These are phyloP conservation scores for Myathropa florea DNA, from an alignment of 2,888 invertebrate species.

Conservation along the genomic window DNA sequence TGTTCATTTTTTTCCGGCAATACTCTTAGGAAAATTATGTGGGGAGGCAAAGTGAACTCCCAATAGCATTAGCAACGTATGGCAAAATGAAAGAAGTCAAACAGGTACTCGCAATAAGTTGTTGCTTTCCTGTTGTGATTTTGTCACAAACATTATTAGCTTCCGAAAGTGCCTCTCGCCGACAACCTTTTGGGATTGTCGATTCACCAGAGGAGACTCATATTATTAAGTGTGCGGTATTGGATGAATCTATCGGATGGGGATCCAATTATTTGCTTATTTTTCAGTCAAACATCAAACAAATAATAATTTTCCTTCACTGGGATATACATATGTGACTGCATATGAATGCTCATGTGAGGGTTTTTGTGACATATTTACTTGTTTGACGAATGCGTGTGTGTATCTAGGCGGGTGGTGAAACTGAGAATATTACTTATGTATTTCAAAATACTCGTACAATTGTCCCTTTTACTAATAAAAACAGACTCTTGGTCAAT, in stretches of 20 bases:
- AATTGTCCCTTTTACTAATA: too few species aligned
- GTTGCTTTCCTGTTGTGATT: slow-evolving; percentile 49
- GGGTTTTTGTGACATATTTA: not conserved
- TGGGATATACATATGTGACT: not conserved
- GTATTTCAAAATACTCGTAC: too few species aligned
- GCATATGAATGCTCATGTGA: not conserved
- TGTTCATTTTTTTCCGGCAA: slow-evolving; percentile 22
- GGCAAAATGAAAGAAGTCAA: slow-evolving; percentile 35
- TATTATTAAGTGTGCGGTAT: slow-evolving; percentile 50
- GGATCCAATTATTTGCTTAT: slow-evolving; percentile 70
- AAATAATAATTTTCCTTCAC: slow-evolving; percentile 57
- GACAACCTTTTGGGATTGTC: slow-evolving; percentile 58
- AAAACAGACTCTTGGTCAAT: too few species aligned
- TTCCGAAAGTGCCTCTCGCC: slow-evolving; percentile 48
- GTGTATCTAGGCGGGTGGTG: not conserved
- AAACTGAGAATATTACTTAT: too few species aligned
- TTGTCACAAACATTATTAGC: slow-evolving; percentile 61
- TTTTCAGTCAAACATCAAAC: slow-evolving; percentile 70
- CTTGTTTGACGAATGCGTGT: not conserved
- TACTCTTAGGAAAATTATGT: slow-evolving; percentile 33
- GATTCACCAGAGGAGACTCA: slow-evolving; percentile 51
- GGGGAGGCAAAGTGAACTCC: slow-evolving; percentile 38
- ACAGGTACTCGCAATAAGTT: slow-evolving; percentile 49
- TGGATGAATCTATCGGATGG: slow-evolving; percentile 58
- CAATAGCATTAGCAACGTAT: slow-evolving; percentile 27